These are phyloP conservation scores for Teleiodes luculella DNA, from an alignment of 2,888 invertebrate species.

Conservation along the genomic window DNA sequence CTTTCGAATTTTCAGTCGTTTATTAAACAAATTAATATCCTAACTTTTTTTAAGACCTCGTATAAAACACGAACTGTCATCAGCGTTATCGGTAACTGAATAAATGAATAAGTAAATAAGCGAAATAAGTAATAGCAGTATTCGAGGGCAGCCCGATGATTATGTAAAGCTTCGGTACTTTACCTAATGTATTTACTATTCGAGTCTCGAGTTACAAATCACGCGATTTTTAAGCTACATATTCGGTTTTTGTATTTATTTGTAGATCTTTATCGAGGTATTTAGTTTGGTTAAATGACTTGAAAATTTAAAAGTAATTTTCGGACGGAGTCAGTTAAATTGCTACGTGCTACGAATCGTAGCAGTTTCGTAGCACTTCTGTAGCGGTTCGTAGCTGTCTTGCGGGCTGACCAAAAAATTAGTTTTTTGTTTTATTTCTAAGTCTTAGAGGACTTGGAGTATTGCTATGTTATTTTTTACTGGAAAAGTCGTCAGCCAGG, in stretches of 20 bases:
- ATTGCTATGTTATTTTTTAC: too few species aligned
- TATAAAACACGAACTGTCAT: slow-evolving; percentile 30
- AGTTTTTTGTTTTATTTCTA: too few species aligned
- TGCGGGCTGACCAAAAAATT: neutral
- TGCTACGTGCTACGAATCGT: neutral
- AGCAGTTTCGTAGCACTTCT: slow-evolving; percentile 3
- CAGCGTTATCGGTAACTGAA: slow-evolving; percentile 48
- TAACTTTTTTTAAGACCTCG: neutral
- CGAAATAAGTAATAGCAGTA: slow-evolving; percentile 24
- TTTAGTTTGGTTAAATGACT: too few species aligned
- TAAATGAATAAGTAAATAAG: slow-evolving; percentile 50
- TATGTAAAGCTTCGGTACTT: slow-evolving; percentile 14
- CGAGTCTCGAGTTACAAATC: slow-evolving; percentile 8
- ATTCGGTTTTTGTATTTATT: neutral
- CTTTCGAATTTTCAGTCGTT: too few species aligned
- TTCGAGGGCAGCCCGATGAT: slow-evolving; percentile 23
- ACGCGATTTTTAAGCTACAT: slow-evolving; percentile 28
- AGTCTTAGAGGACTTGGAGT: too few species aligned
- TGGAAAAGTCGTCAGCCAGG: too few species aligned
- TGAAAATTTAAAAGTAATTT: neutral
- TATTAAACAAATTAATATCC: too few species aligned
- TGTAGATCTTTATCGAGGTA: too few species aligned
- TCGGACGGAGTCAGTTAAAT: neutral
- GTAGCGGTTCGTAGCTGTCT: neutral
- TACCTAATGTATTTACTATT: neutral